Evolutionary conservation across 2,888 invertebrate species (phyloP).

Genomic region (Pristionchus japonicus): DNA sequence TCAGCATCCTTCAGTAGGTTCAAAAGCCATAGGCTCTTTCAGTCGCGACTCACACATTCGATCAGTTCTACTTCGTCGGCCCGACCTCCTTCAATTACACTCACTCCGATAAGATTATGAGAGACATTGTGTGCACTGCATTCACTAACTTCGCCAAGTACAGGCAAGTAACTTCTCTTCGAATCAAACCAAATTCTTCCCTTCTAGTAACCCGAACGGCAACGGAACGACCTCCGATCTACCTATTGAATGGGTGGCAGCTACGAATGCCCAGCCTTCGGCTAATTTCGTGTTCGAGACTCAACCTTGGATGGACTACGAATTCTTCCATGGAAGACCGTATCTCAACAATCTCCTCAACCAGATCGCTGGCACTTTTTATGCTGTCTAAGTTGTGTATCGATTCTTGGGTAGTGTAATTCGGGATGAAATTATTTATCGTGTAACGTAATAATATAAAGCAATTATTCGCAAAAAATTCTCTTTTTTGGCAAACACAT

Average conservation of each 20-base stretch:
- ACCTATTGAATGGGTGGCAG: background rate
- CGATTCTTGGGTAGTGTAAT: background rate
- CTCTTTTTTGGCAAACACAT: too few relatives aligned
- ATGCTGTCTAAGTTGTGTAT: background rate
- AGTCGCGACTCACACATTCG: background rate
- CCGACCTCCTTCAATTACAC: background rate
- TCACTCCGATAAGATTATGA: background rate
- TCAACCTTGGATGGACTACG: background rate
- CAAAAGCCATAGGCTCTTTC: too few relatives aligned
- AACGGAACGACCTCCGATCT: background rate
- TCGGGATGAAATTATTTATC: too few relatives aligned
- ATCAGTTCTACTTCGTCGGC: constrained; percentile 19
- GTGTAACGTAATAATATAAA: background rate
- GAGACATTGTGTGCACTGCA: background rate
- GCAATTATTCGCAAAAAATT: too few relatives aligned
- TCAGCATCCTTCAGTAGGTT: too few relatives aligned
- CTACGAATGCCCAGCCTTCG: background rate
- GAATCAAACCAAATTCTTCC: background rate
- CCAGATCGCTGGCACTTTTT: background rate
- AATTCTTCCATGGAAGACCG: constrained; percentile 13
- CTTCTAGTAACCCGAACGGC: constrained; percentile 1
- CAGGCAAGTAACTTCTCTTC: background rate
- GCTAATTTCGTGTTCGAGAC: background rate
- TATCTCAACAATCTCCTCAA: background rate
- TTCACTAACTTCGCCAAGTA: constrained; percentile 32